Conservation (phyloP, 2,113 vertebrate genomes). For the Balaeniceps rex region DNA sequence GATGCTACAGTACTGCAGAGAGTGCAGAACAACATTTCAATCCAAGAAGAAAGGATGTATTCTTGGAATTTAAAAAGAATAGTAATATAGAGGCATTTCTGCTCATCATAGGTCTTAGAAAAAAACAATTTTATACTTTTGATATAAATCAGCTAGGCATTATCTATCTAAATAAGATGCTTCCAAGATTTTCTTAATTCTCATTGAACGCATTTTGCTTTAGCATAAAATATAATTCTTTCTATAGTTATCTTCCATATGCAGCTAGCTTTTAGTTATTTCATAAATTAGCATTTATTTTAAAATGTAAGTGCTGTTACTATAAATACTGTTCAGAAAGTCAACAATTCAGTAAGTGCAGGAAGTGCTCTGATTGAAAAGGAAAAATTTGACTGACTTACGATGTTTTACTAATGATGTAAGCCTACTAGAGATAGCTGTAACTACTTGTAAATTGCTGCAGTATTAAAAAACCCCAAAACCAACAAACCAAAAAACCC, state of each 20-base stretch:
- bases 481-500: not conserved
- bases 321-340: not conserved
- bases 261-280: not conserved
- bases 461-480: not conserved
- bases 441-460: not conserved
- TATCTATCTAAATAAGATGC: not conserved
- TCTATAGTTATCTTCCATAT: not conserved
- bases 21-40: not conserved
- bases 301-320: not conserved
- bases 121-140: not conserved
- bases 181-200: not conserved
- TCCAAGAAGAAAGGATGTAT: not conserved
- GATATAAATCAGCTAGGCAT: not conserved
- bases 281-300: slow-evolving; percentile 19
- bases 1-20: not conserved
- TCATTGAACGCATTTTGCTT: not conserved
- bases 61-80: not conserved
- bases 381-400: slow-evolving; percentile 7
- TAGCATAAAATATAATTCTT: not conserved
- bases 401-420: not conserved
- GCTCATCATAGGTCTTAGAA: not conserved
- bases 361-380: slow-evolving; percentile 6
- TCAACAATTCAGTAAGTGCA: not conserved
- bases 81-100: not conserved
- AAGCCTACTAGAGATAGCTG: slow-evolving; percentile 22